Percentiles rank a stretch among this genome's conserved stretches.
phyloP scores from a whole-genome alignment of 2,113 vertebrate genomes.

The Engraulis encrasicolus region DNA sequence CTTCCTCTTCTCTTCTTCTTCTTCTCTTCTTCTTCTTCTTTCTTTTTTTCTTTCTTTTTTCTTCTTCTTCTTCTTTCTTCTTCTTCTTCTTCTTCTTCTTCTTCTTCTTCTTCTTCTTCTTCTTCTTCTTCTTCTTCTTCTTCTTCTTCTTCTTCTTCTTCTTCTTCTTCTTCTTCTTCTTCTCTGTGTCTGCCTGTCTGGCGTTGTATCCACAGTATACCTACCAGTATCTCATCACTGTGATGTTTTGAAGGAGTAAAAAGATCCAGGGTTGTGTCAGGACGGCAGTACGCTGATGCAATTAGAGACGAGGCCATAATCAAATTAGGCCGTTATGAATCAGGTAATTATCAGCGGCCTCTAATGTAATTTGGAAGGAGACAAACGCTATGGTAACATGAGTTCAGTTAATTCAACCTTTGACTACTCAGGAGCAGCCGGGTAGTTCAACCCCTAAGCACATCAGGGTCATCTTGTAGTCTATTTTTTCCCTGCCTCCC shows the following conservation, averaged over 20 bases:
- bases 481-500: no score
- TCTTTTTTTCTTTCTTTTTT: no score
- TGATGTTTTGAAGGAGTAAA: background rate
- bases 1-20: no score
- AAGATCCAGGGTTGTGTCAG: slow-evolving; percentile 12
- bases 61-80: background rate
- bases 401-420: background rate
- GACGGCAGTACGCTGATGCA: background rate
- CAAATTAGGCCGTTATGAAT: background rate
- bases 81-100: no score
- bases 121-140: no score
- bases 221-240: no score
- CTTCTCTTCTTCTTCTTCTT: no score
- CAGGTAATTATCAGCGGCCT: background rate
- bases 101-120: no score
- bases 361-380: background rate
- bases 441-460: background rate
- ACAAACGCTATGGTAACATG: background rate
- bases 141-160: no score
- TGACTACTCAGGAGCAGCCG: background rate
- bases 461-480: background rate
- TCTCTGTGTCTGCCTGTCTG: no score
- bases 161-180: no score
- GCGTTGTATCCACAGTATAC: no score
- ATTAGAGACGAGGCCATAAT: slow-evolving; percentile 9